Evolutionary conservation across 2,888 invertebrate species (phyloP).

Genomic region (Sialis fuliginosa): DNA sequence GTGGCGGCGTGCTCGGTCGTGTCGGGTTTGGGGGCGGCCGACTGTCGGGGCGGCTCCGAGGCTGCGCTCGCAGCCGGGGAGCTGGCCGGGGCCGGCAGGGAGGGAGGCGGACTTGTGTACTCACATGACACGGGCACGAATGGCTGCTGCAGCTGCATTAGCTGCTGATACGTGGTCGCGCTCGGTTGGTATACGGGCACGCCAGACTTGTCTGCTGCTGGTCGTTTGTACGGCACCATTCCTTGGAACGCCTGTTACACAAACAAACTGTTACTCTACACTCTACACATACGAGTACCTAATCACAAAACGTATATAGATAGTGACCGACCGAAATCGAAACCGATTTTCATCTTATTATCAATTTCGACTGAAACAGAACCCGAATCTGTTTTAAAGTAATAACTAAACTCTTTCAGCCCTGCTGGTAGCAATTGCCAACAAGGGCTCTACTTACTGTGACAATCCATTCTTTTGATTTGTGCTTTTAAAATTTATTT

Average conservation of each 20-base stretch:
- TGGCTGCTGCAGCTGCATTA: slow-evolving; percentile 83
- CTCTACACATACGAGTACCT: too few relatives aligned
- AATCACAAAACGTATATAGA: too few relatives aligned
- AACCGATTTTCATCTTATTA: slow-evolving; percentile 2
- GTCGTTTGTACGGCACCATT: slow-evolving; percentile 90
- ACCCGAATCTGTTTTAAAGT: too few relatives aligned
- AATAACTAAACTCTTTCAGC: too few relatives aligned
- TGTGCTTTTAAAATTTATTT: too few relatives aligned
- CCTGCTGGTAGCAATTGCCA: too few relatives aligned
- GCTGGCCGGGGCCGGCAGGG: slow-evolving; percentile 12
- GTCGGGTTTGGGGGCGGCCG: slow-evolving; percentile 14
- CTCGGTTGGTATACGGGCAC: slow-evolving; percentile 90
- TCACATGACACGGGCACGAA: slow-evolving; percentile 99
- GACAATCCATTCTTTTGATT: too few relatives aligned
- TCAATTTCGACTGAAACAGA: not conserved
- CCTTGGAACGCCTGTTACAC: slow-evolving; percentile 67
- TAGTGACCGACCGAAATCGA: not conserved
- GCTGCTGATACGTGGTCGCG: slow-evolving; percentile 83
- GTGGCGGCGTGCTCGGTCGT: slow-evolving; percentile 18
- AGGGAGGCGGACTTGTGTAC: slow-evolving; percentile 63
- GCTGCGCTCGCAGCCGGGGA: slow-evolving; percentile 12
- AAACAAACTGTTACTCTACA: slow-evolving; percentile 1
- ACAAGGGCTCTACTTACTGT: too few relatives aligned
- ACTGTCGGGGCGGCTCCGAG: slow-evolving; percentile 16
- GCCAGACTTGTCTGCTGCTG: slow-evolving; percentile 91